These are phyloP conservation scores for cat (Felis catus) DNA, from an alignment of 2,113 vertebrate species.

Conservation along the genomic window DNA sequence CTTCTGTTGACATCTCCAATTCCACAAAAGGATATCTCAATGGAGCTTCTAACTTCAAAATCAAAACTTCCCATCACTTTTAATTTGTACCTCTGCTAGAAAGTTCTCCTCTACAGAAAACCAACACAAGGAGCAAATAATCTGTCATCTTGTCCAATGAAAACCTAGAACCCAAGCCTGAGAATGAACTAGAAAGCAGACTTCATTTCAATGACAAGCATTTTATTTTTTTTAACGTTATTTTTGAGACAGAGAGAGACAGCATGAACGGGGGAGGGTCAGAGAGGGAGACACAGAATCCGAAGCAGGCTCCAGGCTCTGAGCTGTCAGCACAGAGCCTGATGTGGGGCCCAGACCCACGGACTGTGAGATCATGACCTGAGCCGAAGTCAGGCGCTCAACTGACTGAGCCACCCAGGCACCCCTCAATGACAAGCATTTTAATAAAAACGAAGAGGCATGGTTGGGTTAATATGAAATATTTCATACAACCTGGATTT, in stretches of 20 bases:
- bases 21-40: constrained; percentile 31
- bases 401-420: too few relatives aligned
- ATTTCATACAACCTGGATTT: constrained; percentile 45
- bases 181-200: constrained; percentile 46
- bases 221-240: neutral
- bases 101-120: constrained; percentile 46
- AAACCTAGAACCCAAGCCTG: neutral
- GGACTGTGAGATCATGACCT: too few relatives aligned
- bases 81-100: constrained; percentile 33
- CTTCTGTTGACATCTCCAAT: constrained; percentile 5
- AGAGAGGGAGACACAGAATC: too few relatives aligned
- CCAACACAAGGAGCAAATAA: constrained; percentile 13
- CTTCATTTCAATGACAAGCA: constrained; percentile 56
- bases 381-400: too few relatives aligned
- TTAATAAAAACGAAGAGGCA: constrained; percentile 51
- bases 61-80: constrained; percentile 50
- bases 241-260: too few relatives aligned
- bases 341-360: too few relatives aligned
- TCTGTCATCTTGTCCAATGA: neutral
- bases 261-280: too few relatives aligned
- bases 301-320: too few relatives aligned
- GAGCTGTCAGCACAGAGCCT: too few relatives aligned
- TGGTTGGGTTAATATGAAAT: neutral
- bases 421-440: neutral
- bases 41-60: constrained; percentile 37